A percentile compares a stretch with the other conserved stretches of the same genome.
Evolutionary conservation across 2,113 vertebrate genomes (phyloP).

Genomic region (Shinisaurus crocodilurus): DNA sequence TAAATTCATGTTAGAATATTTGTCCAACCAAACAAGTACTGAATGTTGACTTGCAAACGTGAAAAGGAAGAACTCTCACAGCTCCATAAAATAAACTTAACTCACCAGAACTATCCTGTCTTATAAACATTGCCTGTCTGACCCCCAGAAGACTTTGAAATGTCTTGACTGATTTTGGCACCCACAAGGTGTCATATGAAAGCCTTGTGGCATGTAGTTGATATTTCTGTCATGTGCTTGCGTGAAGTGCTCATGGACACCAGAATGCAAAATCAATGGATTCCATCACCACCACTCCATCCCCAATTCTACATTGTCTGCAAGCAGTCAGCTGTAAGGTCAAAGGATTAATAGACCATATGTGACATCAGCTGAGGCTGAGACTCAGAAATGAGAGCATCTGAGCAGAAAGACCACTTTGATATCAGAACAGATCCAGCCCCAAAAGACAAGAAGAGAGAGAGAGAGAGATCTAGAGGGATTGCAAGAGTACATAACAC

Average conservation of each 20-base stretch:
- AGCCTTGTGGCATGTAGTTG: neutral
- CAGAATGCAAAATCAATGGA: neutral
- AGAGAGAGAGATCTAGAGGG: neutral
- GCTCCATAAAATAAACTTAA: neutral
- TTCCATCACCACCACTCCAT: neutral
- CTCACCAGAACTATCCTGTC: neutral
- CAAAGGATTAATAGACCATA: neutral
- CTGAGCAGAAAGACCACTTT: neutral
- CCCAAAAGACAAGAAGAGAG: neutral
- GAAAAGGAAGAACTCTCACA: neutral
- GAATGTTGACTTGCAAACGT: neutral
- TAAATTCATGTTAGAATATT: neutral
- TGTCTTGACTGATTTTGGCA: no score
- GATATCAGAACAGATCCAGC: neutral
- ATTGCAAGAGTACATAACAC: no score
- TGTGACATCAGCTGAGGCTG: neutral
- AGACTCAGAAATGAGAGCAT: neutral
- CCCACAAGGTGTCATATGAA: neutral
- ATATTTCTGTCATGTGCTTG: neutral
- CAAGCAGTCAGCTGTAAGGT: neutral
- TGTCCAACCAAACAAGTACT: neutral
- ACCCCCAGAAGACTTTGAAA: neutral
- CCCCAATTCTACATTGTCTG: neutral
- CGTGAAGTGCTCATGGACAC: neutral
- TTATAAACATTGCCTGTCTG: neutral